These are phyloP conservation scores for Acanthiza pusilla DNA, from an alignment of 2,797 vertebrate species.

Conservation along the genomic window DNA sequence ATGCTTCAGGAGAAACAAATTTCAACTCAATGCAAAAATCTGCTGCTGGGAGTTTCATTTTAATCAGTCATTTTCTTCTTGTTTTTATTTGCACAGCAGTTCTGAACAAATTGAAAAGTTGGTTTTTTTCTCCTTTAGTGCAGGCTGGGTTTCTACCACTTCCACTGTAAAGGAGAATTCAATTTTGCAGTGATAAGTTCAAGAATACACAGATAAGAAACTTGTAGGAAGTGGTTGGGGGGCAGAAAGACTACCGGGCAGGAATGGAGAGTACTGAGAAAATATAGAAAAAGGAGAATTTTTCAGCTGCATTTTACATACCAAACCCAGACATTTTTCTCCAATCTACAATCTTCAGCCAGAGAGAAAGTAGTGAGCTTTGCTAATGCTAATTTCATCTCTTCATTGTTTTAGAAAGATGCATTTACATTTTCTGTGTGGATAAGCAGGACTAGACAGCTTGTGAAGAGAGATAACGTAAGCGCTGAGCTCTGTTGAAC, in stretches of 20 bases:
- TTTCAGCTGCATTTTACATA: not conserved
- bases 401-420: not conserved
- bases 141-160: not conserved
- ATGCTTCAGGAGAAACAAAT: not conserved
- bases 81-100: constrained; percentile 42
- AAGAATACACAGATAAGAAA: constrained; percentile 4
- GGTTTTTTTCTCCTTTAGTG: not conserved
- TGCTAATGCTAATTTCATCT: not conserved
- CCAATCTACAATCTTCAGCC: not conserved
- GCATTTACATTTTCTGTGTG: not conserved
- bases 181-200: constrained; percentile 1
- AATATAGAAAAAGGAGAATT: not conserved
- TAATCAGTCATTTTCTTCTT: constrained; percentile 20
- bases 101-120: constrained; percentile 28
- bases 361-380: not conserved
- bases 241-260: not conserved
- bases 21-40: not conserved
- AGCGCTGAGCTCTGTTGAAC: not conserved
- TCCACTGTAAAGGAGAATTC: constrained; percentile 7
- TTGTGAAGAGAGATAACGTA: not conserved
- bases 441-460: not conserved
- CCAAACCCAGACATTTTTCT: not conserved
- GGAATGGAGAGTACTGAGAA: not conserved
- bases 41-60: constrained; percentile 2
- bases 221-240: not conserved